Base-by-base conservation (phyloP, 1,140 invertebrate genomes). In the Pygmarrhopalites habei region DNA sequence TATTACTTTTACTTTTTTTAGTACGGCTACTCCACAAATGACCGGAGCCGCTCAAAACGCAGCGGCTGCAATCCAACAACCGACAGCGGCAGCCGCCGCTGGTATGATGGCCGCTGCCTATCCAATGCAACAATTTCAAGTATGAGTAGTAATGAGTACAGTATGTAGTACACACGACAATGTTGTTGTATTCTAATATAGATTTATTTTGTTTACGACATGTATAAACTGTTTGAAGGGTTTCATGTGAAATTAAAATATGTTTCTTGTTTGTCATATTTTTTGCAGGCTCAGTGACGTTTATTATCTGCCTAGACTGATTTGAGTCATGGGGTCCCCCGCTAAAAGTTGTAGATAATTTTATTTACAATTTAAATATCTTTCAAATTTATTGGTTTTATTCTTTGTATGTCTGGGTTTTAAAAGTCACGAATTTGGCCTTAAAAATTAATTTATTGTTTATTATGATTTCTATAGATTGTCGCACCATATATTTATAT, bases 61-160 rank as follows among this genome's bases (percentile, higher is more conserved):
- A 26, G 64, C 60, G 5, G 67, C 67, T 32, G 67, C 66, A 28
- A 60, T 61, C 12, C 60, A 14, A 58, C 69, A 67, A 55, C 65
- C 69, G 3, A 60, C 62, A 4, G 66, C 66, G n/a, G 67, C 59
- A 10, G 60, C 60, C 10, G 55, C 65, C 30, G 65, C 62, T 2
- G 68, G 68, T 15, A 60, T 67, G 60, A 67, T 67, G 65, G 68
- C 64, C 19, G 67, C 69, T 46, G 69, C 65, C 30, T 70, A 70
- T 32, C 69, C 69, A 10, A 67, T 70, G 69, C 69, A 70, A 55
- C 69, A 70, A 35, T 70, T 70, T 35, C 69, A 70, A 58, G 69
- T 70, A 41, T 10, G n/a, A 47, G n/a, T 12, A 41, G 19, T 25
- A 46, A 12, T 49, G 10, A 19, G 47, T n/a, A 23, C 47, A 23